Conservation (phyloP, 1,140 invertebrate genomes). For the Ridgeia piscesae region DNA sequence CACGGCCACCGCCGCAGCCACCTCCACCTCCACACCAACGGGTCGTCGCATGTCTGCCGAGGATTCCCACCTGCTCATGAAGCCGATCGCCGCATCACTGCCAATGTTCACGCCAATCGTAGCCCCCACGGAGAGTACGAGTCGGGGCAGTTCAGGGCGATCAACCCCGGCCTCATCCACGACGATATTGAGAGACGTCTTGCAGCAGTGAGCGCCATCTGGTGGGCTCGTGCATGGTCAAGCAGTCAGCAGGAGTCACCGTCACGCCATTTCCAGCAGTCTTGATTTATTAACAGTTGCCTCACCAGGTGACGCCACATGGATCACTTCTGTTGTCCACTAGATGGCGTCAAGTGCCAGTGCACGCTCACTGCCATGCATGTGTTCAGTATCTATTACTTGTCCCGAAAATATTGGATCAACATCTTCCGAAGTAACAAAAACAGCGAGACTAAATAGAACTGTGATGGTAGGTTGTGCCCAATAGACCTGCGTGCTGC, state of each 20-base stretch:
- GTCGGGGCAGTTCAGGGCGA: not conserved
- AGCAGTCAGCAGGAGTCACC: not conserved
- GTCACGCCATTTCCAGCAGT: not conserved
- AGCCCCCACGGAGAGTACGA: not conserved
- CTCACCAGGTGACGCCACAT: not conserved
- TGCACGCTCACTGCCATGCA: not conserved
- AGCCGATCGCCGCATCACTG: not conserved
- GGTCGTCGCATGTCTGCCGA: not conserved
- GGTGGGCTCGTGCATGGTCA: not conserved
- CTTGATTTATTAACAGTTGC: not conserved
- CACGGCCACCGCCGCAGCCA: slow-evolving; percentile 19
- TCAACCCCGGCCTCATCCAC: slow-evolving; percentile 13
- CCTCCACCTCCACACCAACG: not conserved
- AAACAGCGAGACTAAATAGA: not conserved
- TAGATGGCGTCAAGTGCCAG: not conserved
- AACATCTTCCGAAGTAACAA: not conserved
- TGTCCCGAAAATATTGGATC: not conserved
- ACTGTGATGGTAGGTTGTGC: not conserved
- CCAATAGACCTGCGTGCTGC: not conserved
- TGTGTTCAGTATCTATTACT: not conserved
- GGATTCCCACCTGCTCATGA: slow-evolving; percentile 2
- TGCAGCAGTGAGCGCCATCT: slow-evolving; percentile 9
- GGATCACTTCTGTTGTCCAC: not conserved
- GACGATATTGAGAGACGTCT: slow-evolving; percentile 16
- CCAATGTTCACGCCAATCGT: slow-evolving; percentile 1